Conservation (phyloP, 2,888 invertebrate genomes). For the Gari tellinella region DNA sequence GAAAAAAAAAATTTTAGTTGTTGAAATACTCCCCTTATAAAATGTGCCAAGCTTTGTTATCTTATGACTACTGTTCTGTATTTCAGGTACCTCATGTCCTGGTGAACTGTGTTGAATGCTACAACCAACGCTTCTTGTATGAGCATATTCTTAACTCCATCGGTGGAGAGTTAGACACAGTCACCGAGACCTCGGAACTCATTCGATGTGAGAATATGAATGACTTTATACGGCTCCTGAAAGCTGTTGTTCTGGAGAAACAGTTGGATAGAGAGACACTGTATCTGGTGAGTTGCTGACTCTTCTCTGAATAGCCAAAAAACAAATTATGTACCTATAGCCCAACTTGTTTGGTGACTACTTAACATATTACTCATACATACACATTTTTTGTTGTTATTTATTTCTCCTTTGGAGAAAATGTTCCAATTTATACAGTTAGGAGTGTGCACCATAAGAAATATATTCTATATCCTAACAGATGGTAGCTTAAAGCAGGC, state of each 20-base stretch:
- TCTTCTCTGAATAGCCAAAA: too few relatives aligned
- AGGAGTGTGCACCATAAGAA: too few relatives aligned
- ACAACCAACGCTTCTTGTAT: constrained; percentile 90
- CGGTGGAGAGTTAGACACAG: constrained; percentile 19
- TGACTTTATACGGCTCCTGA: constrained; percentile 80
- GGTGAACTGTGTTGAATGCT: constrained; percentile 93
- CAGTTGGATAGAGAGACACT: constrained; percentile 70
- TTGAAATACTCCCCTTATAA: too few relatives aligned
- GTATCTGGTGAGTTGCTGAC: constrained; percentile 82
- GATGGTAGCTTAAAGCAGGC: too few relatives aligned
- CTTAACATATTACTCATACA: too few relatives aligned
- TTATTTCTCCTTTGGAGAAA: too few relatives aligned
- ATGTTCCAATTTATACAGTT: too few relatives aligned
- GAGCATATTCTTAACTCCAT: constrained; percentile 89
- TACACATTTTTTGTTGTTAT: not conserved
- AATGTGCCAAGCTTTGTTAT: too few relatives aligned
- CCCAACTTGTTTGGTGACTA: too few relatives aligned
- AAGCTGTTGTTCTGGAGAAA: constrained; percentile 60
- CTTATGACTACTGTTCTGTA: not conserved
- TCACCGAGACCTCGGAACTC: constrained; percentile 52
- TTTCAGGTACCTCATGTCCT: constrained; percentile 85
- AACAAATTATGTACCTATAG: too few relatives aligned
- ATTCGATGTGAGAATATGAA: constrained; percentile 82
- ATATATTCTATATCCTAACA: too few relatives aligned
- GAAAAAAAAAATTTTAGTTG: too few relatives aligned